Base-by-base conservation (phyloP, 1,140 invertebrate genomes). In the Apocrypta bakeri region DNA sequence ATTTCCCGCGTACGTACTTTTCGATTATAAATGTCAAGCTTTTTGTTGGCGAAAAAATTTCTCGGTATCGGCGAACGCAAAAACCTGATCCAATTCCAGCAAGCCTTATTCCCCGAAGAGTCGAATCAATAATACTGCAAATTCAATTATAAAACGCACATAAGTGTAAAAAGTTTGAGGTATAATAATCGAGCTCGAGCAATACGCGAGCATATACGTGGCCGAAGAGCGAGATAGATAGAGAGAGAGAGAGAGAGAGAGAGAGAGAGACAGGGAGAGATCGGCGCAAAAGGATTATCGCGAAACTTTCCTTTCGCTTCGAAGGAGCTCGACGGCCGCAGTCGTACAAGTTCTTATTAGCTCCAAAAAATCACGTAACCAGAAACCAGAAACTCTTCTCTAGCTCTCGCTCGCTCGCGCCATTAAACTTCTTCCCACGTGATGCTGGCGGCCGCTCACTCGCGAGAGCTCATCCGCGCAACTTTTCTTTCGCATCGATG, bases 291-390 rank as follows among this genome's bases (percentile, higher is more conserved):
- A 64, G 56, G 71, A 68, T 82, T 61, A 77, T 77, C 74, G 24
- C 37, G 37, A 82, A 82, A 82, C 81, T 82, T 82, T 82, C 81
- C 81, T 82, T 82, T 82, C 74, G 81, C 81, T 78, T 40, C 21
- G 31, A 14, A 42, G 27, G 69, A 71, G 63, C 76, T 17, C 68
- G 48, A 6, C 48, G 48, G 21, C 37, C 69, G 73, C 33, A 72
- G 42, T 42, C 80, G 73, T 48, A 66, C 79, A 56, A 75, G 42
- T 73, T 78, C 74, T 82, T 82, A 72, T 78, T 78, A 78, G 66
- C 74, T 48, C 48, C 74, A 78, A 82, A 82, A 82, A 82, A 82
- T 82, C 81, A 82, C 81, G 81, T 82, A 82, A 82, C 81, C 68
- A 78, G 79, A 69, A 81, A 75, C 61, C 25, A 75, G 72, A 64